Base-by-base conservation (phyloP, 2,888 invertebrate species). In the Volucella bombylans region DNA sequence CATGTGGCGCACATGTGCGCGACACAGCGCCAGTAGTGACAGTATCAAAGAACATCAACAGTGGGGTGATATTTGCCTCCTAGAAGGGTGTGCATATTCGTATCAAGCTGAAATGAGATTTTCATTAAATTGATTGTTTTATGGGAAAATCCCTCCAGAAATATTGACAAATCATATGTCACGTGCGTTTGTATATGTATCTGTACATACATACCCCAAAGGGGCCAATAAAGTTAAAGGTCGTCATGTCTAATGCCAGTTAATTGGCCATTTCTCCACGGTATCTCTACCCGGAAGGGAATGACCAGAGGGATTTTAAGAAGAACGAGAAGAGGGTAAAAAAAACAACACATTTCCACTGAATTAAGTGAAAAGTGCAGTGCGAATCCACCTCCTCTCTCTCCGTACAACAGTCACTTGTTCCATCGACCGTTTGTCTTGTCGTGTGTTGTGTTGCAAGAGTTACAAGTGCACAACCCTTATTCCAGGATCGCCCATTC, bases 401-500 rank as follows among this genome's bases (percentile, higher is more conserved):
- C 54, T 3, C 12, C 59, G 12, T 73, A 43, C 47, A 45, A 47
- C 54, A 78, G 64, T 74, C 74, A 83, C 74, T 83, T 80, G 79
- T 83, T 83, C 38, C 72, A 52, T 72, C 76, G 76, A 72, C 81
- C 76, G 76, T 76, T 81, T 72, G 81, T 81, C 76, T 64, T 77
- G 31, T 31, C 31, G 31, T 31, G 31, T 31, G 31, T 31, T 31
- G 6, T 72, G 67, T 43, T 83, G 54, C 50, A 80, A 67, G 80
- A 83, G 80, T 85, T 85, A 77, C 85, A 85, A 85, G 85, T 85
- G 85, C 85, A 81, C 80, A 85, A 81, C 76, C 85, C 85, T 77
- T 81, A 80, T 85, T 85, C 76, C 76, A 81, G 80, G 85, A 85
- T 85, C 80, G 76, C 47, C 76, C 62, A 85, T 85, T 52, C 76